Evolutionary conservation across 2,888 invertebrate species (phyloP).

Genomic region (Sminthurides aquaticus): DNA sequence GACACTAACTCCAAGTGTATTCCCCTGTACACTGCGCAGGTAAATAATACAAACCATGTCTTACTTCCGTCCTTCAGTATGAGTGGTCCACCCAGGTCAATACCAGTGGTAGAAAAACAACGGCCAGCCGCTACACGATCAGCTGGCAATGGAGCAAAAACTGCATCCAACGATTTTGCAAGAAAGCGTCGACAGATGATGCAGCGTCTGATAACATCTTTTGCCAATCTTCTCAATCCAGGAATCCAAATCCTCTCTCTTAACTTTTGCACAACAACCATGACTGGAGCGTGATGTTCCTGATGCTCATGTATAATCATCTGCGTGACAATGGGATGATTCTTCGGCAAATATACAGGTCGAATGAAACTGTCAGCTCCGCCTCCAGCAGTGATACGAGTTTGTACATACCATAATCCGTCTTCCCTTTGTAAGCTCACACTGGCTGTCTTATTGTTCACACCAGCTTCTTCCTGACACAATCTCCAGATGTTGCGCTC

Average conservation of each 20-base stretch:
- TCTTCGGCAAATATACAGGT: not conserved
- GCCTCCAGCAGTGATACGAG: too few species aligned
- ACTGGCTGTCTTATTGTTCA: too few species aligned
- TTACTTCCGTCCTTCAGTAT: slow-evolving; percentile 41
- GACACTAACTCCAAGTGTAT: slow-evolving; percentile 46
- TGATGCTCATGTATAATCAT: not conserved
- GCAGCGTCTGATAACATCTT: not conserved
- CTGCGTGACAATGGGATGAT: not conserved
- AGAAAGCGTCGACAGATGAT: not conserved
- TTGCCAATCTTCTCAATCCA: not conserved
- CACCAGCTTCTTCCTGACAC: too few species aligned
- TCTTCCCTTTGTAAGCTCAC: too few species aligned
- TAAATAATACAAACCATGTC: slow-evolving; percentile 46
- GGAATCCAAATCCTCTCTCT: not conserved
- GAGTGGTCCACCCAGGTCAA: slow-evolving; percentile 47
- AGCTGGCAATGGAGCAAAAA: slow-evolving; percentile 36
- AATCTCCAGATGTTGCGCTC: too few species aligned
- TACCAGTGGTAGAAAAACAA: slow-evolving; percentile 44
- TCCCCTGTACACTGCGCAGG: slow-evolving; percentile 46
- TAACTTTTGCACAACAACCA: not conserved
- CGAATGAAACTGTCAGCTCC: too few species aligned
- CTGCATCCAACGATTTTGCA: not conserved
- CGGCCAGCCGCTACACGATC: slow-evolving; percentile 43
- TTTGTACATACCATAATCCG: too few species aligned
- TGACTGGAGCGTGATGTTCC: not conserved